phyloP scores from a whole-genome alignment of 2,797 vertebrate genomes.

The Labeo calbasu region DNA sequence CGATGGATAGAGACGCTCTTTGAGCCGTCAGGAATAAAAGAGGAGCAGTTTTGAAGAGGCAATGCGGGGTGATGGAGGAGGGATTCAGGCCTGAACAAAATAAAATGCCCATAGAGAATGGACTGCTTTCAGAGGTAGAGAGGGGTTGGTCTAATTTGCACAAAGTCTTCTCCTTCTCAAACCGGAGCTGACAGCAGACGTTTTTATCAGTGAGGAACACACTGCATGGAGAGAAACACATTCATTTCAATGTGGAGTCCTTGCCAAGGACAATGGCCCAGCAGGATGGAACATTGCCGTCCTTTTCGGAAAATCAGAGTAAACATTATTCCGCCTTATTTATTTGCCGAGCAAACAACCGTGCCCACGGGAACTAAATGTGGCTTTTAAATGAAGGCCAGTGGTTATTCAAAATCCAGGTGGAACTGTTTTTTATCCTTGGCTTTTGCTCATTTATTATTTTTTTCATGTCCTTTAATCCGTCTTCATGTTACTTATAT shows the following conservation, averaged over 20 bases:
- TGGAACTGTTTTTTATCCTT: slow-evolving; percentile 42
- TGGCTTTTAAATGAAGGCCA: slow-evolving; percentile 59
- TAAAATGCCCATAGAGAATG: slow-evolving; percentile 66
- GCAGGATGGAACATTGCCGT: slow-evolving; percentile 68
- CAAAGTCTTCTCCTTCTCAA: slow-evolving; percentile 65
- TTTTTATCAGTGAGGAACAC: slow-evolving; percentile 75
- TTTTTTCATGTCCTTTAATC: not conserved
- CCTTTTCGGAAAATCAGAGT: slow-evolving; percentile 65
- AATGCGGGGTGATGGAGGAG: slow-evolving; percentile 48
- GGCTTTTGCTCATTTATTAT: slow-evolving; percentile 13
- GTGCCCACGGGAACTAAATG: slow-evolving; percentile 57
- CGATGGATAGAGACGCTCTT: slow-evolving; percentile 58
- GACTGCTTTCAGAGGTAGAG: slow-evolving; percentile 62
- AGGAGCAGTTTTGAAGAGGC: slow-evolving; percentile 51
- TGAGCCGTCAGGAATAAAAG: slow-evolving; percentile 50
- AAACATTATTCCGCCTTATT: slow-evolving; percentile 71
- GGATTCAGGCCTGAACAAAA: slow-evolving; percentile 66
- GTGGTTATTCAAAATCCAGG: slow-evolving; percentile 61
- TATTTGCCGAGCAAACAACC: slow-evolving; percentile 63
- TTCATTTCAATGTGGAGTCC: slow-evolving; percentile 70
- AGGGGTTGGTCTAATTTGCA: slow-evolving; percentile 73
- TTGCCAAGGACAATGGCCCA: slow-evolving; percentile 73
- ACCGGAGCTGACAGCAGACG: slow-evolving; percentile 73
- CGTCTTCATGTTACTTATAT: not conserved
- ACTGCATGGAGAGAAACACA: slow-evolving; percentile 67